Percentiles rank a stretch among this genome's conserved stretches.
Evolutionary conservation across 2,888 invertebrate genomes (phyloP).

Genomic region (Tetragnatha montana): DNA sequence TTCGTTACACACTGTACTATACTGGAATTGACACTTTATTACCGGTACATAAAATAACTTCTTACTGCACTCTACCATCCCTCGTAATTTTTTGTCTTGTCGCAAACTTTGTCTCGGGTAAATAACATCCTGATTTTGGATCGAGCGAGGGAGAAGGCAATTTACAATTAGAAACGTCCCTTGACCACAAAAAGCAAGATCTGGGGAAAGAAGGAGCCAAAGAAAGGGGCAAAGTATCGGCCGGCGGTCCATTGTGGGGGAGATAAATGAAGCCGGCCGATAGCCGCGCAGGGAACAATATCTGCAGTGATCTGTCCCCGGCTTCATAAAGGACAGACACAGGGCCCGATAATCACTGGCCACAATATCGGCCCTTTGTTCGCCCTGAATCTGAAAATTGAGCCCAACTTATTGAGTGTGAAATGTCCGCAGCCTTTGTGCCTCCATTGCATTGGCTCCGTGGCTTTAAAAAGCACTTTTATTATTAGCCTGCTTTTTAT

Average conservation of each 20-base stretch:
- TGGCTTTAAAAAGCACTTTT: too few relatives aligned
- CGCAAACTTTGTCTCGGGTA: too few relatives aligned
- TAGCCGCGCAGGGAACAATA: slow-evolving; percentile 61
- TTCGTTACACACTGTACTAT: too few relatives aligned
- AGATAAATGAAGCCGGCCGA: slow-evolving; percentile 60
- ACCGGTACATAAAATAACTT: too few relatives aligned
- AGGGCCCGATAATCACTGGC: slow-evolving; percentile 60
- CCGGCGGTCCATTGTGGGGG: slow-evolving; percentile 56
- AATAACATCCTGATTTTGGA: too few relatives aligned
- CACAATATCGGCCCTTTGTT: slow-evolving; percentile 47
- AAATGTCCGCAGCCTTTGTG: slow-evolving; percentile 13
- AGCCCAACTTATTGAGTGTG: slow-evolving; percentile 41
- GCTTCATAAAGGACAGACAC: slow-evolving; percentile 55
- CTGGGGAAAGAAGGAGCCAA: background rate
- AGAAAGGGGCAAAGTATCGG: slow-evolving; percentile 34
- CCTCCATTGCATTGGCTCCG: too few relatives aligned
- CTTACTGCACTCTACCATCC: too few relatives aligned
- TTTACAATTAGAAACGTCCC: background rate
- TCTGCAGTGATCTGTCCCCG: slow-evolving; percentile 56
- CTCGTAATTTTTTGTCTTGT: too few relatives aligned
- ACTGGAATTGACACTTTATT: too few relatives aligned
- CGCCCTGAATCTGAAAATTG: slow-evolving; percentile 41
- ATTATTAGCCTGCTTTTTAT: too few relatives aligned
- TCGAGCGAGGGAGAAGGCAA: background rate
- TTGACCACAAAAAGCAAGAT: background rate